phyloP scores from a whole-genome alignment of 2,888 invertebrate species.

The Coelogynopora nodosa region DNA sequence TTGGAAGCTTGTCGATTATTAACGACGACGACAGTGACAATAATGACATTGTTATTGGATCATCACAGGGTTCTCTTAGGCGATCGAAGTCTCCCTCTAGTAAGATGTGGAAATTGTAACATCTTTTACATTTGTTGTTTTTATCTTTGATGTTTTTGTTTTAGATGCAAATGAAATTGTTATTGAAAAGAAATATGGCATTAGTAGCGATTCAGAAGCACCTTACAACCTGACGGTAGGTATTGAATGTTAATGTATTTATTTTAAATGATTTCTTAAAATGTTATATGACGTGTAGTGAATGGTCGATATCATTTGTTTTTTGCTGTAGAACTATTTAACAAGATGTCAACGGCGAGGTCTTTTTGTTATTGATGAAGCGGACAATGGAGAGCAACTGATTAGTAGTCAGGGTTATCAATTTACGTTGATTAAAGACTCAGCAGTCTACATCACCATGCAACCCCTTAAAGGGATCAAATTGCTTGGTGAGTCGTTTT shows the following conservation, averaged over 20 bases:
- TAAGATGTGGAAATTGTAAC: not conserved
- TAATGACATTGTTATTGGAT: not conserved
- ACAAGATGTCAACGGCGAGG: not conserved
- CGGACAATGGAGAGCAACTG: not conserved
- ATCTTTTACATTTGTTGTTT: not conserved
- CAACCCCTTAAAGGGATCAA: not conserved
- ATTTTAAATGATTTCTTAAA: not conserved
- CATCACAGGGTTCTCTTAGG: constrained; percentile 1
- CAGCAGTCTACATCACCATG: not conserved
- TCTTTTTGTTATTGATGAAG: not conserved
- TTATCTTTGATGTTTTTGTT: not conserved
- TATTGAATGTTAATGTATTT: not conserved
- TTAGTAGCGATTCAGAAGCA: not conserved
- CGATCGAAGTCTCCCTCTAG: not conserved
- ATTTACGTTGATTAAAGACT: not conserved
- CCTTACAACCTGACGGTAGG: not conserved
- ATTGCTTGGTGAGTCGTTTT: not conserved
- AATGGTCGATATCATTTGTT: no score
- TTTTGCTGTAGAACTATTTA: no score
- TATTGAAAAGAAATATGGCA: not conserved
- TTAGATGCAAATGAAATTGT: not conserved
- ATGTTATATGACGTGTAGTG: not conserved
- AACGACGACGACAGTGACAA: constrained; percentile 8
- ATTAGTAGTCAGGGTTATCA: not conserved
- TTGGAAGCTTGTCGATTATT: not conserved